Percentiles rank a stretch among this genome's conserved stretches.
Conservation (phyloP, 2,113 vertebrate genomes). For the Pundamilia nyererei region DNA sequence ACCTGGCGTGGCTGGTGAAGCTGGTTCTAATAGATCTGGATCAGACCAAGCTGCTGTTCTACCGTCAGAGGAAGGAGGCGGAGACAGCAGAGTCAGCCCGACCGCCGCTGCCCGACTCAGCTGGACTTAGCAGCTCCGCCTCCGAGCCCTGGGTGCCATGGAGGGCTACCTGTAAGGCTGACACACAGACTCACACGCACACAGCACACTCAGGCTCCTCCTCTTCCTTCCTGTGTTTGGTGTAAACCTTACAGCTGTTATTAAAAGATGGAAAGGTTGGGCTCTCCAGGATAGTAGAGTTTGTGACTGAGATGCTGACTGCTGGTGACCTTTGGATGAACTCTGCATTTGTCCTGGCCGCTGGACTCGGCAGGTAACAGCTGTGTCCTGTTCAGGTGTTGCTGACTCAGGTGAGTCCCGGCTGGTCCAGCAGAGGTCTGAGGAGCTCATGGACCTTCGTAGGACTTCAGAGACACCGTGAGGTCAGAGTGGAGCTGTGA, state of each 20-base stretch:
- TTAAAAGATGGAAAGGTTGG: too few relatives aligned
- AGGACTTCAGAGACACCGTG: conserved; percentile 6
- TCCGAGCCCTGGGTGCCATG: background rate
- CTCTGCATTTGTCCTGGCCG: too few relatives aligned
- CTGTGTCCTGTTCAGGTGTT: background rate
- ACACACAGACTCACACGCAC: background rate
- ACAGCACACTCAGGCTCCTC: background rate
- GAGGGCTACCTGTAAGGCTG: background rate
- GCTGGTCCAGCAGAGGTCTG: conserved; percentile 45
- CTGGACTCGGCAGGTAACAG: too few relatives aligned
- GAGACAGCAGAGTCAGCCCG: background rate
- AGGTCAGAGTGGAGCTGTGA: conserved; percentile 50
- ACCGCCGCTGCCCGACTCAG: background rate
- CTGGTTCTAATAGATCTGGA: conserved; percentile 70
- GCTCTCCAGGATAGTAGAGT: too few relatives aligned
- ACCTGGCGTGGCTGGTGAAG: background rate
- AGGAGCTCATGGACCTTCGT: conserved; percentile 58
- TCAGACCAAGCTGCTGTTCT: conserved; percentile 54
- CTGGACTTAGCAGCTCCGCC: background rate
- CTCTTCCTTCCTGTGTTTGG: too few relatives aligned
- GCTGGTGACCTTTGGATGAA: too few relatives aligned
- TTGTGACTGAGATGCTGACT: too few relatives aligned
- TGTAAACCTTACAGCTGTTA: too few relatives aligned
- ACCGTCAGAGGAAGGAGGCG: background rate
- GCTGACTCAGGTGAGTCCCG: conserved; percentile 52